Percentiles rank a stretch among this genome's conserved stretches.
phyloP scores from a whole-genome alignment of 2,113 vertebrate genomes.

The Hemichromis elongatus region DNA sequence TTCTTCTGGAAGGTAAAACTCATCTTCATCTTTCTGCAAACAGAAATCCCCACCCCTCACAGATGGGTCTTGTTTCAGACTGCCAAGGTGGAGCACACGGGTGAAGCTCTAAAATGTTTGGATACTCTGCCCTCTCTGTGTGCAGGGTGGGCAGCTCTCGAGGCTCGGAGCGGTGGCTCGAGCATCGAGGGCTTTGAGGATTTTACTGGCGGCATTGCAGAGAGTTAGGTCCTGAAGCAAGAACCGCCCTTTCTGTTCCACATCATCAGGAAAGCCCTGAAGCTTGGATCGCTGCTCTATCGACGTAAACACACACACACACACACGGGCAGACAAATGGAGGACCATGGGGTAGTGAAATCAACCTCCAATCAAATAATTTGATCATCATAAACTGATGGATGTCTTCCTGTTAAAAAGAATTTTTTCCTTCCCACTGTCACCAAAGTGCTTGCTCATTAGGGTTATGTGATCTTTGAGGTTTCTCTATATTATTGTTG shows the following conservation, averaged over 20 bases:
- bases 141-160: slow-evolving; percentile 23
- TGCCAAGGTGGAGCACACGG: accelerated
- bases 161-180: not conserved
- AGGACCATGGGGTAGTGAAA: accelerated
- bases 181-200: not conserved
- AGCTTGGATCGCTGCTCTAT: not conserved
- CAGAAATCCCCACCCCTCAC: not conserved
- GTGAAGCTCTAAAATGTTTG: not conserved
- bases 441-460: not conserved
- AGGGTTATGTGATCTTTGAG: not conserved
- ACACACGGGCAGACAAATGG: not conserved
- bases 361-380: not conserved
- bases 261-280: not conserved
- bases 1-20: not conserved
- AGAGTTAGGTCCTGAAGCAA: not conserved
- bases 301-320: not conserved
- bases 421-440: not conserved
- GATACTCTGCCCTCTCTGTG: not conserved
- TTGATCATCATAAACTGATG: not conserved
- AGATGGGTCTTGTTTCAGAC: not conserved
- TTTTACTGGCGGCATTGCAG: not conserved
- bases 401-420: not conserved
- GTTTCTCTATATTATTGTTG: not conserved
- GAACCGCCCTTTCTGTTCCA: not conserved
- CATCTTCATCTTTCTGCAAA: not conserved